Percentiles rank a stretch among this genome's conserved stretches.
Evolutionary conservation across 2,113 vertebrate genomes (phyloP).

Genomic region (Opisthocomus hoazin): DNA sequence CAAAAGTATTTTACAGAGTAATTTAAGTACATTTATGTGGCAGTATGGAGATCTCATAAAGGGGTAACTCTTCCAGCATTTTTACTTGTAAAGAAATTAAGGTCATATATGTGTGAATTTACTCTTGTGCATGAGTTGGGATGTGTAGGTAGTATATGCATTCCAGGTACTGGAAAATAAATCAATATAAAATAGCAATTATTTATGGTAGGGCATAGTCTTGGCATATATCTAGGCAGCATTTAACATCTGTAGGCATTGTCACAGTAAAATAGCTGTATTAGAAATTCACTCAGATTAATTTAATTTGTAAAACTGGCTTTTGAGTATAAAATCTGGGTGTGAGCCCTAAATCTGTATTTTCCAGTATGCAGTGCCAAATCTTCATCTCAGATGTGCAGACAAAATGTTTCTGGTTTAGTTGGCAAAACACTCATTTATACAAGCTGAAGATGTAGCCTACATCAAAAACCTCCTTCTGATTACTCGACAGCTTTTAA

Average conservation of each 20-base stretch:
- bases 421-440: neutral
- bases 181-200: neutral
- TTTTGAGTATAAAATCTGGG: neutral
- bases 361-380: neutral
- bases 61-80: neutral
- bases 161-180: neutral
- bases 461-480: conserved; percentile 25
- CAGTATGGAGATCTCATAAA: neutral
- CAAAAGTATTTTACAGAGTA: neutral
- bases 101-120: neutral
- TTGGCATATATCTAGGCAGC: neutral
- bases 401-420: neutral
- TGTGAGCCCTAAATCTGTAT: neutral
- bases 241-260: neutral
- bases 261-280: neutral
- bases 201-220: neutral
- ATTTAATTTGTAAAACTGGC: neutral
- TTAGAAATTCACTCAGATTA: neutral
- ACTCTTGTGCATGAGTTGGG: neutral
- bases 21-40: neutral
- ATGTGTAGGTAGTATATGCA: neutral
- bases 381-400: neutral
- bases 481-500: conserved; percentile 40
- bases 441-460: neutral
- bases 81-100: neutral